phyloP scores from a whole-genome alignment of 2,113 vertebrate species.

The Poicephalus gulielmi region DNA sequence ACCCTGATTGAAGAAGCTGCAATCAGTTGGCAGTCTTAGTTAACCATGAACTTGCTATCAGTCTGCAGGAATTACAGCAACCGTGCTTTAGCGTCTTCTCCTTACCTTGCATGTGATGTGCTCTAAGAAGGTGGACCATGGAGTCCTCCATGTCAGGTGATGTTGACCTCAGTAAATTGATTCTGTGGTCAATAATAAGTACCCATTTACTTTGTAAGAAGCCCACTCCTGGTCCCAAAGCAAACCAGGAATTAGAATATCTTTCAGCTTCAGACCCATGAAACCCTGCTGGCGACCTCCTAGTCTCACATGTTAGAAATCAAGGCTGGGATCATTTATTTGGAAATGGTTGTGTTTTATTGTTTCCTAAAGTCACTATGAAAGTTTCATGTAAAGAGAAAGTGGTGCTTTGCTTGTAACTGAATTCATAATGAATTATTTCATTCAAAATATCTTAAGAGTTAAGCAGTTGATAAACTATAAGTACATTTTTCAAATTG shows the following conservation, averaged over 20 bases:
- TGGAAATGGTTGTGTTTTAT: neutral
- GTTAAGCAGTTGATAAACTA: neutral
- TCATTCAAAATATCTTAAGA: neutral
- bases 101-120: rapidly evolving
- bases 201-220: neutral
- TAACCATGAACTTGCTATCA: neutral
- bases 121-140: neutral
- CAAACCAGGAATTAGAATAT: neutral
- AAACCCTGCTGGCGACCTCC: neutral
- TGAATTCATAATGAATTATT: neutral
- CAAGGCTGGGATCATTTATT: neutral
- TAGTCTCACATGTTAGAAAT: neutral
- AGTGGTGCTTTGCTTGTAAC: neutral
- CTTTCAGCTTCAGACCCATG: neutral
- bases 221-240: neutral
- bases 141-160: rapidly evolving
- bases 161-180: neutral
- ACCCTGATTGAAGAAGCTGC: neutral
- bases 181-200: neutral
- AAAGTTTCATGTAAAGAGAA: neutral
- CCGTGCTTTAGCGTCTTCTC: neutral
- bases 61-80: neutral
- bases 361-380: neutral
- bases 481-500: neutral
- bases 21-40: neutral